Percentiles rank a stretch among this genome's conserved stretches.
These are phyloP conservation scores for Drosophila limbata DNA, from an alignment of 2,888 invertebrate species.

Conservation along the genomic window DNA sequence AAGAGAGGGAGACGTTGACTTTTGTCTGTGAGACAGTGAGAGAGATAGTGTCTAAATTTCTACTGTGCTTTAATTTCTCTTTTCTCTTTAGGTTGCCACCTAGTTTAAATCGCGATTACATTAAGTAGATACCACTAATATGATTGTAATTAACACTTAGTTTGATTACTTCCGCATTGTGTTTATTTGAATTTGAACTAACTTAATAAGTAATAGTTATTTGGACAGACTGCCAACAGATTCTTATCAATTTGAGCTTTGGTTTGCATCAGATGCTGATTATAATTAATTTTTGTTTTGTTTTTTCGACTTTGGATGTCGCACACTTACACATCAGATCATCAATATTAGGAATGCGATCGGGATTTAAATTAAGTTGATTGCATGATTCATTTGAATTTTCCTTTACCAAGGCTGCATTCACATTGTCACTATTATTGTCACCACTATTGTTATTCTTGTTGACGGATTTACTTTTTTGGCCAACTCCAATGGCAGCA, in stretches of 20 bases:
- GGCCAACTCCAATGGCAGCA: slow-evolving; percentile 57
- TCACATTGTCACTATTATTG: slow-evolving; percentile 16
- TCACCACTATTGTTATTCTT: slow-evolving; percentile 20
- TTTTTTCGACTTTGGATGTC: slow-evolving; percentile 49
- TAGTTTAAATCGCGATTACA: neutral
- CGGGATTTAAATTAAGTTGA: slow-evolving; percentile 24
- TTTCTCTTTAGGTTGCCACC: slow-evolving; percentile 47
- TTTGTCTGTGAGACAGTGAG: slow-evolving; percentile 21
- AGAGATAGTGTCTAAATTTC: slow-evolving; percentile 4
- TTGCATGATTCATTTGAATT: slow-evolving; percentile 29
- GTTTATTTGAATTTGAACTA: neutral
- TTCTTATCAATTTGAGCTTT: slow-evolving; percentile 57
- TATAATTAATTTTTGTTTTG: slow-evolving; percentile 3
- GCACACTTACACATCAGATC: slow-evolving; percentile 76
- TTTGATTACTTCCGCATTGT: neutral
- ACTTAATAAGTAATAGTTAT: neutral
- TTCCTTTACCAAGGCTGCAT: slow-evolving; percentile 7
- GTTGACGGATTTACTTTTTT: slow-evolving; percentile 45
- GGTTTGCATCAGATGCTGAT: slow-evolving; percentile 38
- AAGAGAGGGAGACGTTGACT: slow-evolving; percentile 4
- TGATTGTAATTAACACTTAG: neutral
- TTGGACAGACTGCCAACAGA: neutral
- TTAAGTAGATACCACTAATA: neutral
- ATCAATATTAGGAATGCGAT: slow-evolving; percentile 53
- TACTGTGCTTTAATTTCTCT: slow-evolving; percentile 34